A percentile compares a stretch with the other conserved stretches of the same genome.
These are phyloP conservation scores for Drosophila simulans DNA, from an alignment of 1,140 invertebrate genomes.

Conservation along the genomic window DNA sequence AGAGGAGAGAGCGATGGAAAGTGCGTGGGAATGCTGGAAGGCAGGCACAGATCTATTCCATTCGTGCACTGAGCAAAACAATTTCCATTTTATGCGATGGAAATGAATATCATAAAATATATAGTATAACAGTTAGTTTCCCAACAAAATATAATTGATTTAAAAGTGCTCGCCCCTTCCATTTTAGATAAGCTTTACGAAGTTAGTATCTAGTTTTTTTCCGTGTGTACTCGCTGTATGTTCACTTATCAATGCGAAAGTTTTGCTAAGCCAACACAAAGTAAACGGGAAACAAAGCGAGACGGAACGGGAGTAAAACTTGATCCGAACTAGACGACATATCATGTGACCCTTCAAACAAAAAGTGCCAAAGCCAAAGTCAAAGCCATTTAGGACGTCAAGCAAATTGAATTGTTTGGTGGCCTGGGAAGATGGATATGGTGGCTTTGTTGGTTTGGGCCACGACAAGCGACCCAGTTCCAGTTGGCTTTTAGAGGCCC, in stretches of 20 bases:
- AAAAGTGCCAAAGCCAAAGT: constrained; percentile 42
- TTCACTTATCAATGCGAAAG: constrained; percentile 57
- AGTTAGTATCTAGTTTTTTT: neutral
- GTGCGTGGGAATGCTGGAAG: constrained; percentile 33
- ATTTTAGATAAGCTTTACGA: neutral
- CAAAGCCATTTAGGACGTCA: constrained; percentile 61
- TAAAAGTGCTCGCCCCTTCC: too few relatives aligned
- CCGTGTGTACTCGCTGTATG: neutral
- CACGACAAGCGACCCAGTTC: constrained; percentile 33
- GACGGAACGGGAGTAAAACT: constrained; percentile 20
- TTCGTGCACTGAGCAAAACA: neutral
- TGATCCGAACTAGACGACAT: constrained; percentile 57
- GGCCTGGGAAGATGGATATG: neutral
- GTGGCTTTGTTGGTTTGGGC: constrained; percentile 1
- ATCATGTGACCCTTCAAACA: constrained; percentile 60
- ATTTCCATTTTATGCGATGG: neutral
- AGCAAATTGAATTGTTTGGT: constrained; percentile 54
- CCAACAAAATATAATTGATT: too few relatives aligned
- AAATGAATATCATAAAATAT: too few relatives aligned
- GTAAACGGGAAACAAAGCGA: constrained; percentile 42
- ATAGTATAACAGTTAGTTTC: too few relatives aligned
- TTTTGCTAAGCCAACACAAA: constrained; percentile 51
- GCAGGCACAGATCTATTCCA: constrained; percentile 12
- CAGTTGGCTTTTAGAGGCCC: constrained; percentile 8
- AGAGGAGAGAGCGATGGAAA: constrained; percentile 2